Conservation (phyloP, 2,888 invertebrate species). For the Crematogaster levior region DNA sequence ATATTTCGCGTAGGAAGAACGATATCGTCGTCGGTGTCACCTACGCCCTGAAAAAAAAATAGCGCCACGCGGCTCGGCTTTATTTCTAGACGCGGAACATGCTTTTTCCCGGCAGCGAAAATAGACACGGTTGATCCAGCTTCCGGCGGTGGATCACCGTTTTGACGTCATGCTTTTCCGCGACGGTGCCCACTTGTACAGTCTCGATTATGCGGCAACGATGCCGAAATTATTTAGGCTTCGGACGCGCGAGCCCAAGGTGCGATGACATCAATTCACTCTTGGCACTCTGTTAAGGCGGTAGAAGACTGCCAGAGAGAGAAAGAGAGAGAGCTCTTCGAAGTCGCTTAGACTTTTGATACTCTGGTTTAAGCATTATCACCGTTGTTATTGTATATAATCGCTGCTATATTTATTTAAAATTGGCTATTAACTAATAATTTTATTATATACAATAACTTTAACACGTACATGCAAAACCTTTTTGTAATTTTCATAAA, state of each 20-base stretch:
- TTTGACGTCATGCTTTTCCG: slow-evolving; percentile 65
- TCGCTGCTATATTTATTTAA: background rate
- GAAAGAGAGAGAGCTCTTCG: background rate
- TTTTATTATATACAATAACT: background rate
- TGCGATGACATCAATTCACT: slow-evolving; percentile 72
- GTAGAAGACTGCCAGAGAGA: slow-evolving; percentile 18
- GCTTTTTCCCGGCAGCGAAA: slow-evolving; percentile 63
- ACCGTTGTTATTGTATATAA: background rate
- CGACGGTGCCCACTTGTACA: slow-evolving; percentile 56
- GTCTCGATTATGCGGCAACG: slow-evolving; percentile 50
- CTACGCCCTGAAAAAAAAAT: slow-evolving; percentile 43
- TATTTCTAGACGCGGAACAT: slow-evolving; percentile 75
- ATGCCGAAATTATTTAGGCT: slow-evolving; percentile 48
- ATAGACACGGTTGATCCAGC: slow-evolving; percentile 58
- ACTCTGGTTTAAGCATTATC: background rate
- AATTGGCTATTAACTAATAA: background rate
- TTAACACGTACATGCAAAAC: background rate
- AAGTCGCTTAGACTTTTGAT: background rate
- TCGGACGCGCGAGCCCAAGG: slow-evolving; percentile 50
- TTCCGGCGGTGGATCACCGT: slow-evolving; percentile 58
- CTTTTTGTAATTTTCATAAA: background rate
- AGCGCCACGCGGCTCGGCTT: slow-evolving; percentile 64
- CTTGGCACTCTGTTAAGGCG: slow-evolving; percentile 61
- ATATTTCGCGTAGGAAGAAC: slow-evolving; percentile 5
- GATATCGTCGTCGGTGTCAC: slow-evolving; percentile 34